A percentile compares a stretch with the other conserved stretches of the same genome.
Conservation (phyloP, 2,797 vertebrate species). For the Odontamblyopus rebecca region DNA sequence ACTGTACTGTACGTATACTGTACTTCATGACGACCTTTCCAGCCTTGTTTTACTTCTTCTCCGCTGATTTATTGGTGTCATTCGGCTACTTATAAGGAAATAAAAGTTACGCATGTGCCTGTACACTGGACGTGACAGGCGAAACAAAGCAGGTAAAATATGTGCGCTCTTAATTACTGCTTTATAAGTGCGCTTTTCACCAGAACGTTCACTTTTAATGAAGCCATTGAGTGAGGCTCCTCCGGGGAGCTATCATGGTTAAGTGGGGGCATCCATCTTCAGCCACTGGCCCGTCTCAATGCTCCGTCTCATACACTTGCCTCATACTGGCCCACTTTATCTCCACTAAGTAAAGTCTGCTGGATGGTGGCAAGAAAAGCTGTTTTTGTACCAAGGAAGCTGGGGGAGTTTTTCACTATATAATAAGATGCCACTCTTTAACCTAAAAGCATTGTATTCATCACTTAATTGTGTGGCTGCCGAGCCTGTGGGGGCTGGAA, state of each 20-base stretch:
- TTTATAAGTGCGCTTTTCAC: slow-evolving; percentile 76
- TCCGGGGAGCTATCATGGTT: slow-evolving; percentile 79
- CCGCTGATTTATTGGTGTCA: slow-evolving; percentile 64
- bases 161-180: slow-evolving; percentile 76
- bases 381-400: slow-evolving; percentile 55
- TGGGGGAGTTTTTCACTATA: slow-evolving; percentile 49
- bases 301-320: slow-evolving; percentile 67
- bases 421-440: slow-evolving; percentile 52
- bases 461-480: slow-evolving; percentile 30
- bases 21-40: slow-evolving; percentile 18
- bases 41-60: slow-evolving; percentile 33
- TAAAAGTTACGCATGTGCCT: slow-evolving; percentile 66
- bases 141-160: slow-evolving; percentile 78
- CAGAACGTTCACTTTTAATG: slow-evolving; percentile 79
- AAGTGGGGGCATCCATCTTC: slow-evolving; percentile 81
- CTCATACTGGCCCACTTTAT: slow-evolving; percentile 76
- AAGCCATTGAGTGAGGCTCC: slow-evolving; percentile 79
- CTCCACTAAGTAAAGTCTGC: slow-evolving; percentile 77
- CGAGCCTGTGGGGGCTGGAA: slow-evolving; percentile 25
- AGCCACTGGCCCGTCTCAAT: slow-evolving; percentile 74
- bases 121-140: slow-evolving; percentile 67
- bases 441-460: slow-evolving; percentile 46
- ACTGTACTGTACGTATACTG: neutral
- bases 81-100: slow-evolving; percentile 66
- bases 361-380: slow-evolving; percentile 64